Evolutionary conservation across 2,797 vertebrate species (phyloP).

Genomic region (Sardinella longiceps): DNA sequence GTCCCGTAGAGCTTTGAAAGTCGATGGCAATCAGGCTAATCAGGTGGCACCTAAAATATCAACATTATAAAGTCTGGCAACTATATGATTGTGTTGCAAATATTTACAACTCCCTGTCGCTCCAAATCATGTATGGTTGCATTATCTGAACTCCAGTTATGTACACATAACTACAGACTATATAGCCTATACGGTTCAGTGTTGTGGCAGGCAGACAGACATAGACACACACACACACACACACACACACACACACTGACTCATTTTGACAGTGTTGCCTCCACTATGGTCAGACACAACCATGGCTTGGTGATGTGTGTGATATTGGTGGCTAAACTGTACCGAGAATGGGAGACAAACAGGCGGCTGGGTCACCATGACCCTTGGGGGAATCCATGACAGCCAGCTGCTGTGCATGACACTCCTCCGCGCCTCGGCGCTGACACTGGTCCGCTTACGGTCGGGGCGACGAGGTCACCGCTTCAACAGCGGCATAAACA

Average conservation of each 20-base stretch:
- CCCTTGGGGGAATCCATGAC: neutral
- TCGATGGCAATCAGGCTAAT: too few species aligned
- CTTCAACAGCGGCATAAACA: slow-evolving; percentile 8
- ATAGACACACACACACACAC: neutral
- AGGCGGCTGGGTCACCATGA: slow-evolving; percentile 23
- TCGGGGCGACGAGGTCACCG: neutral
- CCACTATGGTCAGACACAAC: slow-evolving; percentile 19
- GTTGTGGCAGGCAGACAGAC: neutral
- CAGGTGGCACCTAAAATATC: neutral
- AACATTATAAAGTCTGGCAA: neutral
- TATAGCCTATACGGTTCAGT: too few species aligned
- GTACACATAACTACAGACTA: neutral
- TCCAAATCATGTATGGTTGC: neutral
- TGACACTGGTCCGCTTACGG: neutral
- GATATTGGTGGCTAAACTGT: neutral
- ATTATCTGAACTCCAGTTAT: neutral
- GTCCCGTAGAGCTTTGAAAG: too few species aligned
- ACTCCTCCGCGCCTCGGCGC: neutral
- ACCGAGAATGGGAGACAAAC: slow-evolving; percentile 20
- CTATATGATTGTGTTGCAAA: neutral
- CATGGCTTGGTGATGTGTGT: neutral
- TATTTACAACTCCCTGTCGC: neutral
- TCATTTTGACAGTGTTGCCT: slow-evolving; percentile 39
- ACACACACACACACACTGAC: slow-evolving; percentile 30
- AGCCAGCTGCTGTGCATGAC: slow-evolving; percentile 20